Conservation (phyloP, 2,113 vertebrate species). For the Calidris pugnax region DNA sequence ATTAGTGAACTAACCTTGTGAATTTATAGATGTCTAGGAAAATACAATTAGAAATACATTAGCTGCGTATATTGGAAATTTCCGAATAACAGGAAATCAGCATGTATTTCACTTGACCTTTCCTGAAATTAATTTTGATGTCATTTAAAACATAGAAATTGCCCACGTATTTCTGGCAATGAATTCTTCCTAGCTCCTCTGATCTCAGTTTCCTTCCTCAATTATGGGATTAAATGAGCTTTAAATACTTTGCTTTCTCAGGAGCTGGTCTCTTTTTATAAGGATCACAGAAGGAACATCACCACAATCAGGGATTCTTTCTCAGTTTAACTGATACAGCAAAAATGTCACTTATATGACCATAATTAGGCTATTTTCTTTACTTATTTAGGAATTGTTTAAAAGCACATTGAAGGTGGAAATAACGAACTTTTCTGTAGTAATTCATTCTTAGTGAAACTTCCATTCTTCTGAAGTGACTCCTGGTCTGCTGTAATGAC, state of each 20-base stretch:
- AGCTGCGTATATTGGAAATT: background rate
- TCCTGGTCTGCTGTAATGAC: background rate
- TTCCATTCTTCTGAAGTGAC: background rate
- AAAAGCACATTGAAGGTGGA: background rate
- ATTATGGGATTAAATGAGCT: background rate
- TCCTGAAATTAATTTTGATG: background rate
- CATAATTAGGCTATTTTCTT: background rate
- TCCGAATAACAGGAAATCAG: background rate
- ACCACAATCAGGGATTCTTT: background rate
- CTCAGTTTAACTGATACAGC: background rate
- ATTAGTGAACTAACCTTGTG: background rate
- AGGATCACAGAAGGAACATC: background rate
- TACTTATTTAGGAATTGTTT: background rate
- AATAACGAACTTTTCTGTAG: background rate
- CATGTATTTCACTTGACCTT: background rate
- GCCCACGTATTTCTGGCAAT: background rate
- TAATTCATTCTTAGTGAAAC: background rate
- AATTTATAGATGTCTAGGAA: background rate
- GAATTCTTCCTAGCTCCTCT: background rate
- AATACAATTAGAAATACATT: background rate
- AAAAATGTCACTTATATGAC: background rate
- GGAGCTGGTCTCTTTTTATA: background rate
- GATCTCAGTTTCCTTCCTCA: background rate
- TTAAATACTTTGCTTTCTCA: background rate
- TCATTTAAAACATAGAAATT: background rate